A percentile compares a stretch with the other conserved stretches of the same genome.
phyloP scores from a whole-genome alignment of 2,113 vertebrate species.

The Melierax canorus region DNA sequence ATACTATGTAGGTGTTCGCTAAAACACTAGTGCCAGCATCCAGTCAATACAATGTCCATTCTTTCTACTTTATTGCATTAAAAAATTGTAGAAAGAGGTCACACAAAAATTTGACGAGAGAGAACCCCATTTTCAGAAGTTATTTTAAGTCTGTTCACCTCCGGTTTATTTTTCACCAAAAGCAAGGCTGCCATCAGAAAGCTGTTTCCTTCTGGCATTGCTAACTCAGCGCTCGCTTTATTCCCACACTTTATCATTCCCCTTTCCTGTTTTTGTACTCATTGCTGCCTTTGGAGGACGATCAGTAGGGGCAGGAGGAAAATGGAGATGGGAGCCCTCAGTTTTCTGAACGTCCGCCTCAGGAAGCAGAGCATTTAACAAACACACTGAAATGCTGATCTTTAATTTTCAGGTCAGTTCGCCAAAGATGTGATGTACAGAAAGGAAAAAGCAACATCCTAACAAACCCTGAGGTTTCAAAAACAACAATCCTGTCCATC shows the following conservation, averaged over 20 bases:
- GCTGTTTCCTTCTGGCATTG: neutral
- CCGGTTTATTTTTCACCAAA: neutral
- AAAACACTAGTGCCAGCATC: neutral
- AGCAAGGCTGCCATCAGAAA: neutral
- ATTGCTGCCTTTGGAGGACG: neutral
- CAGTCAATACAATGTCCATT: neutral
- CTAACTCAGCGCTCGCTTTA: neutral
- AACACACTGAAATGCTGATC: neutral
- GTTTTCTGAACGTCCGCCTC: neutral
- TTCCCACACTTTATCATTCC: conserved; percentile 3
- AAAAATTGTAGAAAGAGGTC: neutral
- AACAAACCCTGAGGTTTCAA: neutral
- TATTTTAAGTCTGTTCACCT: neutral
- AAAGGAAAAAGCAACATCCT: neutral
- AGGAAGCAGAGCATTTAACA: neutral
- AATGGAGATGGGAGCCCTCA: fast-evolving
- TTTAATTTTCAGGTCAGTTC: neutral
- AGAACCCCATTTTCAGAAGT: neutral
- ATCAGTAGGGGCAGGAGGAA: neutral
- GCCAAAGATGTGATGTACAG: neutral
- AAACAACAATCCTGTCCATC: neutral
- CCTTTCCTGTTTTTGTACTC: conserved; percentile 38
- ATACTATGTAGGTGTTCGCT: neutral
- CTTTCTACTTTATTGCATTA: neutral
- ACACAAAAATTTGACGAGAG: neutral